phyloP scores from a whole-genome alignment of 2,797 vertebrate species.

The Thripadectes ignobilis region DNA sequence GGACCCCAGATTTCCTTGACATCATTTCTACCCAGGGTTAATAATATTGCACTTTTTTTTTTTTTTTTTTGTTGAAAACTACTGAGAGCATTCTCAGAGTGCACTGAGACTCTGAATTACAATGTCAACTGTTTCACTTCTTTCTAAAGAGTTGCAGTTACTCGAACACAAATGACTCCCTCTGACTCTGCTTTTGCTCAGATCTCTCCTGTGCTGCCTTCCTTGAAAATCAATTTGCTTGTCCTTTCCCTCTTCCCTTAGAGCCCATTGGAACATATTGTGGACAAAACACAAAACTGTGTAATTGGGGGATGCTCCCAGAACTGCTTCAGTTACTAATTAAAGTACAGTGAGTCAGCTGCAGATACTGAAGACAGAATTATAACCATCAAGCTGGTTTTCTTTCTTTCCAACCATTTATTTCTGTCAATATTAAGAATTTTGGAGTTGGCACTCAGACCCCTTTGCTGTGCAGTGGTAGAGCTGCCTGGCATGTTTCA shows the following conservation, averaged over 20 bases:
- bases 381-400: neutral
- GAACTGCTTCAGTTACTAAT: neutral
- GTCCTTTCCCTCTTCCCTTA: neutral
- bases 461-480: neutral
- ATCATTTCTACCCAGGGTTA: neutral
- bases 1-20: neutral
- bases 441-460: neutral
- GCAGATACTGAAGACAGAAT: neutral
- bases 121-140: conserved; percentile 4
- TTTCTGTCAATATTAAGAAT: neutral
- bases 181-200: conserved; percentile 25
- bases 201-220: neutral
- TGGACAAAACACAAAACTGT: neutral
- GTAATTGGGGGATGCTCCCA: neutral
- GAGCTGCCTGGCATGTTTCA: neutral
- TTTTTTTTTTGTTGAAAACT: neutral
- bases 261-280: neutral
- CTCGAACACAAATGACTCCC: neutral
- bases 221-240: neutral
- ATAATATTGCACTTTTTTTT: neutral
- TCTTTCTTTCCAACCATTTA: neutral
- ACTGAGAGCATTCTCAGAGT: neutral
- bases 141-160: neutral
- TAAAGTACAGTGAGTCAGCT: neutral
- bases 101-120: neutral